Percentiles rank a stretch among this genome's conserved stretches.
These are phyloP conservation scores for Drosophila cognata DNA, from an alignment of 2,888 invertebrate genomes.

Conservation along the genomic window DNA sequence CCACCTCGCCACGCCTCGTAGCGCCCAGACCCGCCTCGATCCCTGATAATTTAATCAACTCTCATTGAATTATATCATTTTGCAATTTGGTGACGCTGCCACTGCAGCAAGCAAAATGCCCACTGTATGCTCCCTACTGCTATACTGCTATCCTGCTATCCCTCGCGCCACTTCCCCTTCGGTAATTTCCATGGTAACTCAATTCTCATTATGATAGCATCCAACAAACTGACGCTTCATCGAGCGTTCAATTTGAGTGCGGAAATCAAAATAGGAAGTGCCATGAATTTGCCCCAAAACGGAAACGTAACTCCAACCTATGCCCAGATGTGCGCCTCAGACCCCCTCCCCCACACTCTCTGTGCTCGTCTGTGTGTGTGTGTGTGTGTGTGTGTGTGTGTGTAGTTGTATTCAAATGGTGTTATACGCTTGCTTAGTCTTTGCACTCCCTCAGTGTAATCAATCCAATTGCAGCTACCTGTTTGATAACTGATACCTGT, in stretches of 20 bases:
- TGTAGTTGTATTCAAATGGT: constrained; percentile 6
- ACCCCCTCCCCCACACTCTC: neutral
- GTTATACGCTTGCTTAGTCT: constrained; percentile 4
- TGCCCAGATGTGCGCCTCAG: neutral
- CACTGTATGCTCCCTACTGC: neutral
- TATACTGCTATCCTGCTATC: neutral
- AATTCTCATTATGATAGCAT: constrained; percentile 75
- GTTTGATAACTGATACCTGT: neutral
- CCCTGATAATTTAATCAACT: constrained; percentile 81
- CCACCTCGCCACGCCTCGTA: neutral
- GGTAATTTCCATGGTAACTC: constrained; percentile 56
- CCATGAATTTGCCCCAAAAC: constrained; percentile 69
- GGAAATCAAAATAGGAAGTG: constrained; percentile 80
- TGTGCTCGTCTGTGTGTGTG: constrained; percentile 2
- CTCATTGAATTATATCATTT: constrained; percentile 82
- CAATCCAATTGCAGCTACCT: constrained; percentile 29
- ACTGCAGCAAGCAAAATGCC: constrained; percentile 23
- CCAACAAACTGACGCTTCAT: constrained; percentile 51
- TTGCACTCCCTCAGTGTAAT: constrained; percentile 9
- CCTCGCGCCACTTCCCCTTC: neutral
- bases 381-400: constrained; percentile 17
- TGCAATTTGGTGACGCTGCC: constrained; percentile 70
- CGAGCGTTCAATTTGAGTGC: constrained; percentile 73
- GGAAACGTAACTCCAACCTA: constrained; percentile 39
- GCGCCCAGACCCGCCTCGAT: constrained; percentile 21